Percentiles rank a stretch among this genome's conserved stretches.
These are phyloP conservation scores for Pteruthius melanotis DNA, from an alignment of 2,113 vertebrate genomes.

Conservation along the genomic window DNA sequence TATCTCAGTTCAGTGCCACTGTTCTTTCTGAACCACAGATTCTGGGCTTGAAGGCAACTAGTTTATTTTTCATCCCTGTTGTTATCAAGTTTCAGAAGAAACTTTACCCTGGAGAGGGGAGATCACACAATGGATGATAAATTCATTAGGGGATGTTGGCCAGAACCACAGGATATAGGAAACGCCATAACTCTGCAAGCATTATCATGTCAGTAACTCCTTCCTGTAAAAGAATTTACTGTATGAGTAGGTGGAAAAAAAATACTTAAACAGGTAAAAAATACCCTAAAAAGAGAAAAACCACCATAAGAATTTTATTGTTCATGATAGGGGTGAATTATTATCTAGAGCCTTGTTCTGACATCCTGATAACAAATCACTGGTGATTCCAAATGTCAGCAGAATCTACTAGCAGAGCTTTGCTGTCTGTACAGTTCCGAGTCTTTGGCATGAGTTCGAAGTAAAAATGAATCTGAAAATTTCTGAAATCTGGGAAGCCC, in stretches of 20 bases:
- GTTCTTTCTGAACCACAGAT: background rate
- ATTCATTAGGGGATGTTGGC: constrained; percentile 72
- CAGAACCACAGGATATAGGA: constrained; percentile 66
- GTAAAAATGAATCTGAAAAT: background rate
- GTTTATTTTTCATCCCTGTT: background rate
- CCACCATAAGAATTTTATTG: background rate
- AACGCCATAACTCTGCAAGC: constrained; percentile 65
- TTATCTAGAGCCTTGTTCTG: background rate
- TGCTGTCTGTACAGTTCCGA: background rate
- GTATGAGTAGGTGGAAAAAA: background rate
- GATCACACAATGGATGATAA: constrained; percentile 67
- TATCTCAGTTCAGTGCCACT: background rate
- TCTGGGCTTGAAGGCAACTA: background rate
- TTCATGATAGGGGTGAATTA: background rate
- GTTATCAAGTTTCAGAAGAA: background rate
- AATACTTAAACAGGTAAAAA: background rate
- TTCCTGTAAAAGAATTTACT: background rate
- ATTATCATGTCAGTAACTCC: constrained; percentile 60
- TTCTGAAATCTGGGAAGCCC: background rate
- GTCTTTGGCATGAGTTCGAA: background rate
- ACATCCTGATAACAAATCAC: background rate
- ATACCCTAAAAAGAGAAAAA: background rate
- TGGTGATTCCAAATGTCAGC: constrained; percentile 7
- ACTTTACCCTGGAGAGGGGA: constrained; percentile 66
- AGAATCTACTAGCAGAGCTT: background rate